These are phyloP conservation scores for Palaemon carinicauda DNA, from an alignment of 1,140 invertebrate species.

Conservation along the genomic window DNA sequence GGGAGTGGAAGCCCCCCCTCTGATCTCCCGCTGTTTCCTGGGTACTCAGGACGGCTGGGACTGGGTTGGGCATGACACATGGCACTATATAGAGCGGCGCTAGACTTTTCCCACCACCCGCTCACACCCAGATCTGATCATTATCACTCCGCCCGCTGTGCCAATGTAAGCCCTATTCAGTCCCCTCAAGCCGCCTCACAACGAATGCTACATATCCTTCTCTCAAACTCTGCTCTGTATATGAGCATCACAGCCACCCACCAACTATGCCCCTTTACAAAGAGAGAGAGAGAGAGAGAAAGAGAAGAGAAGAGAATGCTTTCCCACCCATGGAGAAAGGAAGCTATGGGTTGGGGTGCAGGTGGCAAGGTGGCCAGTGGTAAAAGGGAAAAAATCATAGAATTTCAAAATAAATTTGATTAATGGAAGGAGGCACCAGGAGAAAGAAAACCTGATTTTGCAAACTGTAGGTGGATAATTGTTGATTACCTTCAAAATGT, in stretches of 20 bases:
- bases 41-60: slow-evolving; percentile 41
- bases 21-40: slow-evolving; percentile 51
- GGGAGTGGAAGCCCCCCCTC: slow-evolving; percentile 28
- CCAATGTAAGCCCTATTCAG: slow-evolving; percentile 23
- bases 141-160: slow-evolving; percentile 19
- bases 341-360: slow-evolving; percentile 11
- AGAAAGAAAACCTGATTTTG: slow-evolving; percentile 5
- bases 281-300: too few species aligned
- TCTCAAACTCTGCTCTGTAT: slow-evolving; percentile 15
- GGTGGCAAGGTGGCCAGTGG: slow-evolving; percentile 45
- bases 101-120: slow-evolving; percentile 13
- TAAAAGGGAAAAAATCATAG: too few species aligned
- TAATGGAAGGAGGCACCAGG: slow-evolving; percentile 38
- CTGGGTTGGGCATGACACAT: slow-evolving; percentile 27
- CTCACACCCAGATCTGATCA: slow-evolving; percentile 30
- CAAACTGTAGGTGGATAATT: background rate
- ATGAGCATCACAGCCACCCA: slow-evolving; percentile 48
- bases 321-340: background rate
- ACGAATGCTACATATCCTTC: slow-evolving; percentile 56
- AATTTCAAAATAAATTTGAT: too few species aligned
- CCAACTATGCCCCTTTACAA: slow-evolving; percentile 40
- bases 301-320: background rate
- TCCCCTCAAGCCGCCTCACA: slow-evolving; percentile 38
- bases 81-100: background rate
- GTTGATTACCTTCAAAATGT: background rate